Evolutionary conservation across 2,797 vertebrate species (phyloP).

Genomic region (Paramormyrops hopkinsi): DNA sequence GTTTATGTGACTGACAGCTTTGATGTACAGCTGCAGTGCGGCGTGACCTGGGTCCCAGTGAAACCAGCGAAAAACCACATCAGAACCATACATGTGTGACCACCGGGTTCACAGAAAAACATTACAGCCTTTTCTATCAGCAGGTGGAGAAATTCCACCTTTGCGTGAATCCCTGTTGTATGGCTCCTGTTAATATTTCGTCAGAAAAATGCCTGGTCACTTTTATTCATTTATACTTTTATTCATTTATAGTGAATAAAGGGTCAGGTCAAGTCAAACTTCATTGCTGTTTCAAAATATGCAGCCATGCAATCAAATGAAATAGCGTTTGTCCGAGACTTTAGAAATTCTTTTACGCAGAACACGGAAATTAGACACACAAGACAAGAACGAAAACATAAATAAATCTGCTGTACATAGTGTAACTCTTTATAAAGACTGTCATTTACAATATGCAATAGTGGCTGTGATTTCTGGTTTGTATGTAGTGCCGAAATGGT

Average conservation of each 20-base stretch:
- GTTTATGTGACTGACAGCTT: constrained; percentile 18
- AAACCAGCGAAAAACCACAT: not conserved
- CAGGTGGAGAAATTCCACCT: not conserved
- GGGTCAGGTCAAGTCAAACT: not conserved
- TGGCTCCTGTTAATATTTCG: not conserved
- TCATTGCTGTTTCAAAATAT: not conserved
- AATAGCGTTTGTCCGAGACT: not conserved
- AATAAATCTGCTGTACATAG: not conserved
- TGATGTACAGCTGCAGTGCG: not conserved
- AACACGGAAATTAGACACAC: not conserved
- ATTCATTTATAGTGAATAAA: not conserved
- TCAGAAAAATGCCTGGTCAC: not conserved
- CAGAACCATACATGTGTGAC: not conserved
- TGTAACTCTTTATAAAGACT: not conserved
- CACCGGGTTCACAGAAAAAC: not conserved
- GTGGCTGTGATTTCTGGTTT: not conserved
- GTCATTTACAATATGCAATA: not conserved
- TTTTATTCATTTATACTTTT: not conserved
- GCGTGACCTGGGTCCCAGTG: not conserved
- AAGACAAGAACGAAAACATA: not conserved
- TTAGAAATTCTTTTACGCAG: not conserved
- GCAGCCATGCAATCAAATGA: not conserved
- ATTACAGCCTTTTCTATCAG: not conserved
- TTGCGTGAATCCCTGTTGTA: not conserved
- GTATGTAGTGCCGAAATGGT: not conserved